Evolutionary conservation across 2,113 vertebrate genomes (phyloP).

Genomic region (Garra rufa): DNA sequence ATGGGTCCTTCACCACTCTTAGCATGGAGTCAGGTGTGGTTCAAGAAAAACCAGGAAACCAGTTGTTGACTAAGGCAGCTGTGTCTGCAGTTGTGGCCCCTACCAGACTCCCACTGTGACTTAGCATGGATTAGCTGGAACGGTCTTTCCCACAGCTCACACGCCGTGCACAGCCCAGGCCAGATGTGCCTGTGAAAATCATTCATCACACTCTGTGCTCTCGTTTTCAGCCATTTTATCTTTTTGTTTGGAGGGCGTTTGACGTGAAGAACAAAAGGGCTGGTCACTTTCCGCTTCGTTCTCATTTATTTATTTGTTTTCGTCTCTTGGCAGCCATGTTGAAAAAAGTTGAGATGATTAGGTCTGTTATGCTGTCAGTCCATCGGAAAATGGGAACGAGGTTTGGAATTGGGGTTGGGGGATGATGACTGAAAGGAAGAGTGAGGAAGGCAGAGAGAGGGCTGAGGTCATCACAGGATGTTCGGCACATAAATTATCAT

Average conservation of each 20-base stretch:
- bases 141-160: conserved; percentile 55
- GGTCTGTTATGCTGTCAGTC: conserved; percentile 24
- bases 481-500: conserved; percentile 55
- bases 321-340: neutral
- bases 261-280: conserved; percentile 13
- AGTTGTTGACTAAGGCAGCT: conserved; percentile 47
- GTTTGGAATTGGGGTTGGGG: neutral
- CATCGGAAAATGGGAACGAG: conserved; percentile 33
- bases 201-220: conserved; percentile 51
- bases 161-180: conserved; percentile 28
- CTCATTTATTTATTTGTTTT: conserved; percentile 1
- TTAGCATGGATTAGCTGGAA: conserved; percentile 48
- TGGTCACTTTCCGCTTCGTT: neutral
- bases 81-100: neutral
- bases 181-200: conserved; percentile 52
- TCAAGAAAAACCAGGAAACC: conserved; percentile 34
- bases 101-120: conserved; percentile 29
- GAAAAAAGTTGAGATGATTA: conserved; percentile 27
- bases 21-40: conserved; percentile 35
- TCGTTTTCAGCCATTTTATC: conserved; percentile 1
- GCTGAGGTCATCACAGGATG: conserved; percentile 58
- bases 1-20: conserved; percentile 26
- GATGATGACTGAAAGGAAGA: conserved; percentile 10
- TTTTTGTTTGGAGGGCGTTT: conserved; percentile 31
- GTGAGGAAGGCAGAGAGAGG: conserved; percentile 10